A percentile compares a stretch with the other conserved stretches of the same genome.
Evolutionary conservation across 2,888 invertebrate genomes (phyloP).

Genomic region (Drosophila eohydei): DNA sequence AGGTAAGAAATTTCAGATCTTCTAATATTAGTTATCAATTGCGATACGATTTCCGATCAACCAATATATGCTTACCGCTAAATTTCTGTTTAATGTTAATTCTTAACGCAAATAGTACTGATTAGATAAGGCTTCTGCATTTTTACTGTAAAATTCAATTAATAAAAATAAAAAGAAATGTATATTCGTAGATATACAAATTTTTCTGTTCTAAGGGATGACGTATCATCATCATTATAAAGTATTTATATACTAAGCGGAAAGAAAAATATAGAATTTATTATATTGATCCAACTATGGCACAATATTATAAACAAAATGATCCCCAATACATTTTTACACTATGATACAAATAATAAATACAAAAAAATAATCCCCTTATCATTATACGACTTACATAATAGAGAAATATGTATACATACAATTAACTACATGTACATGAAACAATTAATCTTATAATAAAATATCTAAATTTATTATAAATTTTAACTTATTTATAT

Average conservation of each 20-base stretch:
- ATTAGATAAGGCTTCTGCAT: constrained; percentile 74
- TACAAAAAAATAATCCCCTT: constrained; percentile 25
- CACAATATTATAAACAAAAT: constrained; percentile 32
- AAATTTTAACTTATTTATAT: background rate
- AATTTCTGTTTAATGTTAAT: constrained; percentile 31
- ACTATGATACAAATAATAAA: constrained; percentile 22
- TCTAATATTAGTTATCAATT: constrained; percentile 3
- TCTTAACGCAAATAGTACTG: constrained; percentile 68
- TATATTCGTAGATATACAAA: constrained; percentile 15
- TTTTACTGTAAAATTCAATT: constrained; percentile 61
- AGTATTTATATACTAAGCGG: constrained; percentile 25
- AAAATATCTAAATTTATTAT: constrained; percentile 36
- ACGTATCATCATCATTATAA: constrained; percentile 16
- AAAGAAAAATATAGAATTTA: constrained; percentile 18
- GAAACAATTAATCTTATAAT: constrained; percentile 43
- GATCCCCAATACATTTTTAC: constrained; percentile 34
- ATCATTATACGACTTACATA: constrained; percentile 23
- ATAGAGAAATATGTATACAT: constrained; percentile 28
- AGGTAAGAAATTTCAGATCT: constrained; percentile 1
- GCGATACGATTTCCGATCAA: background rate
- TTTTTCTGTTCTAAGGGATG: constrained; percentile 35
- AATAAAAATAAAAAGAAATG: constrained; percentile 4
- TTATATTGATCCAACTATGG: constrained; percentile 29
- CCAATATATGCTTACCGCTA: background rate
- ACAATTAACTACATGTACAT: constrained; percentile 43